Evolutionary conservation across 2,113 vertebrate species (phyloP).

Genomic region (Campylomormyrus tamandua): DNA sequence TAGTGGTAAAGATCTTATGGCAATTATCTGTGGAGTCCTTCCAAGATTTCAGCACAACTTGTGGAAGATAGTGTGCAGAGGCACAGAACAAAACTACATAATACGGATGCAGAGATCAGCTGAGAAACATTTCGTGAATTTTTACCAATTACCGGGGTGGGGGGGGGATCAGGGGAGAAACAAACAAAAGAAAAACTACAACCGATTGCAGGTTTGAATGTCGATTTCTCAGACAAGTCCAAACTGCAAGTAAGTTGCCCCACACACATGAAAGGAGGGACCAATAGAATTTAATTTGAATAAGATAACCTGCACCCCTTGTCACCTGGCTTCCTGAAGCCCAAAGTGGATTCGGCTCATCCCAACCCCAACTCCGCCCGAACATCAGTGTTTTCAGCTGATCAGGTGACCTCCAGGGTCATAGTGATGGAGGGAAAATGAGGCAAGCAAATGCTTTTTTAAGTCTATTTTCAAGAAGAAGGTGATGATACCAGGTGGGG

Average conservation of each 20-base stretch:
- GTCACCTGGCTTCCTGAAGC: background rate
- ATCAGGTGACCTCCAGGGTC: background rate
- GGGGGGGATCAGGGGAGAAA: background rate
- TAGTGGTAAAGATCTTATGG: background rate
- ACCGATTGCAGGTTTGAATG: background rate
- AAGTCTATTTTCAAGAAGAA: background rate
- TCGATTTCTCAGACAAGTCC: background rate
- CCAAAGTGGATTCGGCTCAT: background rate
- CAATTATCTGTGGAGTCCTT: background rate
- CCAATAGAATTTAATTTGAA: background rate
- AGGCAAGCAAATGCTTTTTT: background rate
- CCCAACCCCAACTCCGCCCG: background rate
- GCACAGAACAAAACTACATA: background rate
- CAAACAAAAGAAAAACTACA: background rate
- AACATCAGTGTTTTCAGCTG: background rate
- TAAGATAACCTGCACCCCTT: background rate
- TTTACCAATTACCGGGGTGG: background rate
- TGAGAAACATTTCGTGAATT: background rate
- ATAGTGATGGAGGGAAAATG: background rate
- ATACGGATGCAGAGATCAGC: background rate
- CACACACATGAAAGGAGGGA: background rate
- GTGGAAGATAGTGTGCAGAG: background rate
- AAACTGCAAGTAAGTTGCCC: background rate
- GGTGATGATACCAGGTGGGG: background rate
- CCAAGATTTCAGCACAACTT: background rate